Conservation (phyloP, 2,888 invertebrate species). For the Fragum fragum region DNA sequence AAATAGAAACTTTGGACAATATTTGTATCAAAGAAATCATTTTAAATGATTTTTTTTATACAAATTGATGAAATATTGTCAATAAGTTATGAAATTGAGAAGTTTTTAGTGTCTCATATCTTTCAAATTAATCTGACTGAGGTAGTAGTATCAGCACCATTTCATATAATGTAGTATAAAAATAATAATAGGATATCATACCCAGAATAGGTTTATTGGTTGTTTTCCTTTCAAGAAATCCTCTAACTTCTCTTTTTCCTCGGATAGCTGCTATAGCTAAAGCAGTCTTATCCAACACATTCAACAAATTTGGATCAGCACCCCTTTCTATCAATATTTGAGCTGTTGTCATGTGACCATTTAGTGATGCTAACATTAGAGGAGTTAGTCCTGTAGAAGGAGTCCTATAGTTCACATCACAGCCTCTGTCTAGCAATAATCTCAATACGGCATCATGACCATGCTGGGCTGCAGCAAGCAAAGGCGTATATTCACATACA, state of each 20-base stretch:
- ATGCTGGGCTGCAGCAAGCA: slow-evolving; percentile 85
- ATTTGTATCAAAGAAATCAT: too few species aligned
- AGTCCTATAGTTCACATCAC: slow-evolving; percentile 85
- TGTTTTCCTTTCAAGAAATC: slow-evolving; percentile 85
- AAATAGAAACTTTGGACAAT: too few species aligned
- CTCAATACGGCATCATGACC: slow-evolving; percentile 86
- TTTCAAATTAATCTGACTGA: too few species aligned
- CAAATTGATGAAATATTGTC: too few species aligned
- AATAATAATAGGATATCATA: slow-evolving; percentile 39
- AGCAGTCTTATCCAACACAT: slow-evolving; percentile 85
- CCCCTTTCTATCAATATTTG: slow-evolving; percentile 86
- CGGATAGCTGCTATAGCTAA: slow-evolving; percentile 85
- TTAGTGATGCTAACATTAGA: slow-evolving; percentile 86
- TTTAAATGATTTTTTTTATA: too few species aligned
- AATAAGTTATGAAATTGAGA: too few species aligned
- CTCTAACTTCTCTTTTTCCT: slow-evolving; percentile 82
- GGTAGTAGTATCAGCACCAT: too few species aligned
- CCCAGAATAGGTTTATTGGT: slow-evolving; percentile 82
- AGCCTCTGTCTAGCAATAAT: slow-evolving; percentile 84
- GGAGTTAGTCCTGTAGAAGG: slow-evolving; percentile 85
- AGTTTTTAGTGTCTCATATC: neutral
- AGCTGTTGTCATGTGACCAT: slow-evolving; percentile 86
- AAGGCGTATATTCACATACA: slow-evolving; percentile 84
- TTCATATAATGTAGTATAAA: too few species aligned
- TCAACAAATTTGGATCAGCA: slow-evolving; percentile 85